These are phyloP conservation scores for Zaprionus camerounensis DNA, from an alignment of 1,140 invertebrate genomes.

Conservation along the genomic window DNA sequence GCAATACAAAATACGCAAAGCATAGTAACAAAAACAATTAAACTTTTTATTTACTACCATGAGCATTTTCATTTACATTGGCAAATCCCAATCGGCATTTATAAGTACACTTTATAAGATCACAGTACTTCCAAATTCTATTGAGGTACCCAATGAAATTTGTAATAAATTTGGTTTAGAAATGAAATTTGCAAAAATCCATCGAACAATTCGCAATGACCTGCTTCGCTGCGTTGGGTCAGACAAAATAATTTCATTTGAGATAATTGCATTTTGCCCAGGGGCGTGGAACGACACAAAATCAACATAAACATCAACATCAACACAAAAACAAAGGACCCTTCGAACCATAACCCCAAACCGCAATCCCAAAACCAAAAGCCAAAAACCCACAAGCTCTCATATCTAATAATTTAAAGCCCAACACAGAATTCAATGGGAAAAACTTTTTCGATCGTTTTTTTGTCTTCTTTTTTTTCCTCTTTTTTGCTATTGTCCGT, in stretches of 20 bases:
- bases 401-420: conserved; percentile 32
- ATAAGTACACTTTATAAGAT: not conserved
- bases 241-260: conserved; percentile 27
- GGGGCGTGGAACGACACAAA: conserved; percentile 14
- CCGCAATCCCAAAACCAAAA: not conserved
- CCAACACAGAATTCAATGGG: conserved; percentile 21
- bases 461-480: not conserved
- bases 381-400: not conserved
- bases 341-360: not conserved
- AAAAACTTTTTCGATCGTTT: not conserved
- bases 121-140: not conserved
- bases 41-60: too few species aligned
- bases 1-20: too few species aligned
- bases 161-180: conserved; percentile 35
- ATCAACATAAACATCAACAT: not conserved
- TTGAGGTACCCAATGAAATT: conserved; percentile 30
- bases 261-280: conserved; percentile 42
- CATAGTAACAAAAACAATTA: too few species aligned
- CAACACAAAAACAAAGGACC: conserved; percentile 9
- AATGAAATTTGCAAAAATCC: conserved; percentile 40
- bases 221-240: not conserved
- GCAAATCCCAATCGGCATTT: not conserved
- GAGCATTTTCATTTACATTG: not conserved
- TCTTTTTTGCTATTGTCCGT: not conserved
- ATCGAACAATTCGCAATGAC: conserved; percentile 35